Evolutionary conservation across 2,888 invertebrate species (phyloP).

Genomic region (Rhimphoctona megacephalus): DNA sequence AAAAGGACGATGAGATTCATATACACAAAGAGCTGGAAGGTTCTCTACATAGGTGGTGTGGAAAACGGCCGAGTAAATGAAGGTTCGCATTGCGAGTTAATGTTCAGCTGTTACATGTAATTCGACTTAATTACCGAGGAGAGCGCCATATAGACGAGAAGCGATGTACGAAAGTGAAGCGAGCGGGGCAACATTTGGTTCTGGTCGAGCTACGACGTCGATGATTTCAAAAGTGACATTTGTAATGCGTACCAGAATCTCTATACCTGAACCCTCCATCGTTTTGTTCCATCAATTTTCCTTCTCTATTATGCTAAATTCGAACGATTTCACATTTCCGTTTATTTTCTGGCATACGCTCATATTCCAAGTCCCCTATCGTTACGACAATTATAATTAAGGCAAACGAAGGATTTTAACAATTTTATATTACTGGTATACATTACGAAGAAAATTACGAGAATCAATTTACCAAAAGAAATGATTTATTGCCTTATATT

Average conservation of each 20-base stretch:
- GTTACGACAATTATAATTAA: neutral
- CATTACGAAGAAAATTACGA: neutral
- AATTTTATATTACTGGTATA: conserved; percentile 9
- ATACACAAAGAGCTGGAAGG: conserved; percentile 72
- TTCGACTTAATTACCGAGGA: conserved; percentile 82
- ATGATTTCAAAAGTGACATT: conserved; percentile 58
- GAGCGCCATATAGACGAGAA: conserved; percentile 67
- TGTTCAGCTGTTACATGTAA: conserved; percentile 84
- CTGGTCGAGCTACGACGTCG: conserved; percentile 49
- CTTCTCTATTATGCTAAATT: conserved; percentile 53
- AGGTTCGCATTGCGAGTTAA: conserved; percentile 84
- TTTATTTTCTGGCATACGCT: conserved; percentile 37
- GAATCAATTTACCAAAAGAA: neutral
- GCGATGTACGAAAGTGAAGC: conserved; percentile 74
- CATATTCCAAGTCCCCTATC: conserved; percentile 9
- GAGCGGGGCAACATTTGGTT: conserved; percentile 75
- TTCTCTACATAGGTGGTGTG: conserved; percentile 74
- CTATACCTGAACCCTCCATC: conserved; percentile 10
- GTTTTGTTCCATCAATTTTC: conserved; percentile 50
- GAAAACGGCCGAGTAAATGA: conserved; percentile 84
- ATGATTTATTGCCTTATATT: neutral
- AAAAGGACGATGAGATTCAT: conserved; percentile 75
- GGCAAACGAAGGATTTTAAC: conserved; percentile 24
- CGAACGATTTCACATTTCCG: conserved; percentile 40
- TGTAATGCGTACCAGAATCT: conserved; percentile 29